Evolutionary conservation across 2,113 vertebrate species (phyloP).

Genomic region (Istiophorus platypterus): DNA sequence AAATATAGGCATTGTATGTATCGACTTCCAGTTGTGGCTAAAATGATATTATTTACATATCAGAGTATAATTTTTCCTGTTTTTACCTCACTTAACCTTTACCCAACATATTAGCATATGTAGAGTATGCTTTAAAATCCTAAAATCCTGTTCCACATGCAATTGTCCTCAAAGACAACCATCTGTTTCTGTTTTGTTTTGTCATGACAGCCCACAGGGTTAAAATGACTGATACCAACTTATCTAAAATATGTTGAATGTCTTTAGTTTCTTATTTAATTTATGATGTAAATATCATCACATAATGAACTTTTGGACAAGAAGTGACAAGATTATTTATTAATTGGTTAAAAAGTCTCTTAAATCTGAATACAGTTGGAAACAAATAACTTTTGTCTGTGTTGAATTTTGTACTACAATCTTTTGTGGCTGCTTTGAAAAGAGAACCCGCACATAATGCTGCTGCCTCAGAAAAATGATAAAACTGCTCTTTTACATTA

Average conservation of each 20-base stretch:
- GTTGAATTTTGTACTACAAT: constrained; percentile 41
- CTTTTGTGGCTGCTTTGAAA: not conserved
- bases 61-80: constrained; percentile 52
- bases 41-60: constrained; percentile 56
- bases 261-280: constrained; percentile 92
- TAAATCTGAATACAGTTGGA: constrained; percentile 93
- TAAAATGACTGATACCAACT: constrained; percentile 37
- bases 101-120: constrained; percentile 36
- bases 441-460: constrained; percentile 7
- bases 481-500: not conserved
- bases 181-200: constrained; percentile 10
- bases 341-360: constrained; percentile 90
- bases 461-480: constrained; percentile 24
- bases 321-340: constrained; percentile 97
- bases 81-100: constrained; percentile 51
- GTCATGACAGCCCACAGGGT: constrained; percentile 26
- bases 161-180: constrained; percentile 39
- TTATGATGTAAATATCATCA: constrained; percentile 98
- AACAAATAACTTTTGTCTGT: constrained; percentile 61
- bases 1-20: constrained; percentile 45
- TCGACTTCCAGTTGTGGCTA: constrained; percentile 24
- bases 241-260: constrained; percentile 87
- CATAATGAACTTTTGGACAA: constrained; percentile 90
- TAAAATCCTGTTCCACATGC: constrained; percentile 38
- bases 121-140: constrained; percentile 33